Evolutionary conservation across 30 jellyfish, hydroid and myxozoan species (phyloP).

Genomic region (Pelagia noctiluca): DNA sequence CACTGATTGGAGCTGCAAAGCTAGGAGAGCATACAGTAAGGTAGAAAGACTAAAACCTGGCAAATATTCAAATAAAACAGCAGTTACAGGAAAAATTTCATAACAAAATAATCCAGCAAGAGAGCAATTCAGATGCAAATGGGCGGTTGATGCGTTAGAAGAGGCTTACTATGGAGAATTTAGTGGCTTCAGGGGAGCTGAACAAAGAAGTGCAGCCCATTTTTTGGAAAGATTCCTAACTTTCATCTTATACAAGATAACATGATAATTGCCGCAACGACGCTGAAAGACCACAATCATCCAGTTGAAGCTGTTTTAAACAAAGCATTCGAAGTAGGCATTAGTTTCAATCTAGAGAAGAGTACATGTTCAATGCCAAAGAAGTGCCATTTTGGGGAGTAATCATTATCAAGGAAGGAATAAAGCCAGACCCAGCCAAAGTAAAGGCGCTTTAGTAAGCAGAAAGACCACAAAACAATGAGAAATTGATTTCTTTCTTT

Average conservation of each 20-base stretch:
- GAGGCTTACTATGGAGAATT: slow-evolving; percentile 68
- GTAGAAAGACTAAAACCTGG: slow-evolving; percentile 43
- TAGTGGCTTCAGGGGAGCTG: slow-evolving; percentile 69
- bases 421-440: slow-evolving; percentile 72
- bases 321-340: slow-evolving; percentile 23
- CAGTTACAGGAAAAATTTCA: neutral
- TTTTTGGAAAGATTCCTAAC: slow-evolving; percentile 38
- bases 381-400: slow-evolving; percentile 73
- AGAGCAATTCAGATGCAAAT: slow-evolving; percentile 51
- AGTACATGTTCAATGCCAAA: slow-evolving; percentile 43
- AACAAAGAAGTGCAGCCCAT: slow-evolving; percentile 50
- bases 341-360: slow-evolving; percentile 65
- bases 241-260: slow-evolving; percentile 64
- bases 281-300: slow-evolving; percentile 26
- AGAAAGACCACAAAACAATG: slow-evolving; percentile 52
- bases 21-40: slow-evolving; percentile 29
- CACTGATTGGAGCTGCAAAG: slow-evolving; percentile 49
- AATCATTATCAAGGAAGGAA: slow-evolving; percentile 53
- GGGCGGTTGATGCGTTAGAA: slow-evolving; percentile 57
- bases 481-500: slow-evolving; percentile 47
- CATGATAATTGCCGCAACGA: slow-evolving; percentile 54
- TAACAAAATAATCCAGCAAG: slow-evolving; percentile 7
- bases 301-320: neutral
- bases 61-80: slow-evolving; percentile 10
- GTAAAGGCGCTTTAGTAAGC: slow-evolving; percentile 51